Evolutionary conservation across 2,113 vertebrate genomes (phyloP).

Genomic region (Thamnaconus septentrionalis): DNA sequence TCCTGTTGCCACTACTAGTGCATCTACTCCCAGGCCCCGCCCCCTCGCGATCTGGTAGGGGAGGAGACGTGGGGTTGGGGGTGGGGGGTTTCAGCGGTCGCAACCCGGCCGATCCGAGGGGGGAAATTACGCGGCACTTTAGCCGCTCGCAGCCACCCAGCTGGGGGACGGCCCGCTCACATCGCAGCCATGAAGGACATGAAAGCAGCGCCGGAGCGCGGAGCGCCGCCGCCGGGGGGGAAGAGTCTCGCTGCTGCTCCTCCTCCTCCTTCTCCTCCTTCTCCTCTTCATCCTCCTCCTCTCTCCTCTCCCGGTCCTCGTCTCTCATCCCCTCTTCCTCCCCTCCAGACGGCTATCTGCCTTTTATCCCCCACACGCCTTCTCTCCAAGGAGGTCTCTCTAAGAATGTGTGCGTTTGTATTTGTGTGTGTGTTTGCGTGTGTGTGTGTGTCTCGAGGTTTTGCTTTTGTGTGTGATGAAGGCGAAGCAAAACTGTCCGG

Average conservation of each 20-base stretch:
- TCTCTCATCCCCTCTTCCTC: constrained; percentile 4
- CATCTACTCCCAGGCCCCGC: too few relatives aligned
- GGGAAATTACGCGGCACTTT: constrained; percentile 73
- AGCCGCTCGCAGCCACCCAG: constrained; percentile 65
- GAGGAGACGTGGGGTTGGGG: too few relatives aligned
- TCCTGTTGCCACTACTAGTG: too few relatives aligned
- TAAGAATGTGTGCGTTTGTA: too few relatives aligned
- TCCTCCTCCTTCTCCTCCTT: constrained; percentile 16
- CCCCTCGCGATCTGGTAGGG: too few relatives aligned
- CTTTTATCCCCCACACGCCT: background rate
- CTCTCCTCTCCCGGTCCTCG: background rate
- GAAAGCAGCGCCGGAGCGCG: constrained; percentile 62
- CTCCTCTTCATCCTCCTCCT: constrained; percentile 45
- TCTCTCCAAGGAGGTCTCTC: too few relatives aligned
- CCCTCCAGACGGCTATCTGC: background rate
- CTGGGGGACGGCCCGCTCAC: constrained; percentile 63
- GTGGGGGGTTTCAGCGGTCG: constrained; percentile 28
- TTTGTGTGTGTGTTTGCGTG: too few relatives aligned
- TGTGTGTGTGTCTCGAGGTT: too few relatives aligned
- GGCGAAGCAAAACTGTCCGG: too few relatives aligned
- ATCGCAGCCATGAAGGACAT: constrained; percentile 59
- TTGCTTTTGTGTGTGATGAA: too few relatives aligned
- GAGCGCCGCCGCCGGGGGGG: constrained; percentile 41
- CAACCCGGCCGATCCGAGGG: constrained; percentile 52
- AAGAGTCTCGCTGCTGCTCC: constrained; percentile 25